Evolutionary conservation across 2,113 vertebrate species (phyloP).

Genomic region (Oxyura jamaicensis): DNA sequence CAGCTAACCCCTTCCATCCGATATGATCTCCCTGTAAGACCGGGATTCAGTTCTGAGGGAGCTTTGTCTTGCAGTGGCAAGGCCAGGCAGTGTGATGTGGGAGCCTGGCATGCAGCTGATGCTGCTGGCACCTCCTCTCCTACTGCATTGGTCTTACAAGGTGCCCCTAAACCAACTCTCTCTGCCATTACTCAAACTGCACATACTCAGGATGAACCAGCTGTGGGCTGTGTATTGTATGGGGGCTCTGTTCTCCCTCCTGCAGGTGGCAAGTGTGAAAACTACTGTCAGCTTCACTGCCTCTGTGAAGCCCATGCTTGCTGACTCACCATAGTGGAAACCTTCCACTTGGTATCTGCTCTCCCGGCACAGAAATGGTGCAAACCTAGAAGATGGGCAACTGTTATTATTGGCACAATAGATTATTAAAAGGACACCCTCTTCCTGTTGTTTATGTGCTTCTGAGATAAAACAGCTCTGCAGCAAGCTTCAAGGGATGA

Average conservation of each 20-base stretch:
- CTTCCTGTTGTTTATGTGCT: neutral
- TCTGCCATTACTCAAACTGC: neutral
- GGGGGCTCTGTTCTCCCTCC: neutral
- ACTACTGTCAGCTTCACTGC: neutral
- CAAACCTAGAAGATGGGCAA: neutral
- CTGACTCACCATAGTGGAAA: neutral
- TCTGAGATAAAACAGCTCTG: neutral
- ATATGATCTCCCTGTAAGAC: neutral
- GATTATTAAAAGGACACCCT: neutral
- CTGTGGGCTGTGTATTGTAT: accelerated
- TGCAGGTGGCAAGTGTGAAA: neutral
- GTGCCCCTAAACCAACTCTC: neutral
- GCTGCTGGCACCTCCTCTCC: neutral
- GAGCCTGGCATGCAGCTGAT: neutral
- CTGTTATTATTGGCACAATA: neutral
- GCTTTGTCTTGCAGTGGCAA: neutral
- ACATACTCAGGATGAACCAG: neutral
- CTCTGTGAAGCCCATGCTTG: neutral
- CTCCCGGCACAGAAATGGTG: neutral
- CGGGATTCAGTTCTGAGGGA: neutral
- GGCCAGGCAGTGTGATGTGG: no score
- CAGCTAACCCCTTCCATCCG: accelerated
- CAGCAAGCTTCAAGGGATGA: neutral
- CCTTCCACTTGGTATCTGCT: neutral
- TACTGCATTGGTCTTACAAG: accelerated